Evolutionary conservation across 2,113 vertebrate genomes (phyloP), one percentile per base, ranked within the genome.

Genomic region (Coracopsis vasa): DNA sequence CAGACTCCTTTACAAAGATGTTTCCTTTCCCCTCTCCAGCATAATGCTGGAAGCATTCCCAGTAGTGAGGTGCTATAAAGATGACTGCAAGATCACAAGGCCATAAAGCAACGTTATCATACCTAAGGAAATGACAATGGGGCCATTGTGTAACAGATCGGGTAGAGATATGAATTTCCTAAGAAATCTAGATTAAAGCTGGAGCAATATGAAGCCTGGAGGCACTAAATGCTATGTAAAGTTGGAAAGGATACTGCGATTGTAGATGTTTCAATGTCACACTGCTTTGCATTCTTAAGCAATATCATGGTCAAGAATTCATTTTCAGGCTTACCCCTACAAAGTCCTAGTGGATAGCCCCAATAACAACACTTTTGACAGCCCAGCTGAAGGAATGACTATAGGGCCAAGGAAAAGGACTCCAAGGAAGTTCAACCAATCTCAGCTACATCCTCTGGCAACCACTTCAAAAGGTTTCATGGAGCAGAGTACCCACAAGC

Each of bases 371-470:
- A 71, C n/a, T 44, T 80, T 6, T 35, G 72, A 74, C 37, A 69
- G 50, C 2, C 12, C n/a, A 84, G 29, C 75, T 71, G 44, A 79
- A 91, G 33, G 65, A 62, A 83, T 51, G 77, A n/a, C 58, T 84
- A 35, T 27, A 77, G 42, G 88, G 51, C 62, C 42, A 73, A 39
- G 45, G 53, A 71, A 73, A 64, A 80, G 39, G 62, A 83, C 51
- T 53, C n/a, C 2, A 7, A 83, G 74, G 47, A 96, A 87, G 56
- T 72, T 89, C 85, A 81, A 31, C 60, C 44, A 47, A 85, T 88
- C 79, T 95, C 70, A 91, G 89, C 80, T 87, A 90, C 83, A 91
- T 74, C 70, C 70, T 95, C 92, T 93, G 95, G 84, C 92, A 96
- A 84, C 62, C 54, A 81, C 83, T 95, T 95, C 90, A 95, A 94